Base-by-base conservation (phyloP, 2,113 vertebrate species). In the Mirza zaza region DNA sequence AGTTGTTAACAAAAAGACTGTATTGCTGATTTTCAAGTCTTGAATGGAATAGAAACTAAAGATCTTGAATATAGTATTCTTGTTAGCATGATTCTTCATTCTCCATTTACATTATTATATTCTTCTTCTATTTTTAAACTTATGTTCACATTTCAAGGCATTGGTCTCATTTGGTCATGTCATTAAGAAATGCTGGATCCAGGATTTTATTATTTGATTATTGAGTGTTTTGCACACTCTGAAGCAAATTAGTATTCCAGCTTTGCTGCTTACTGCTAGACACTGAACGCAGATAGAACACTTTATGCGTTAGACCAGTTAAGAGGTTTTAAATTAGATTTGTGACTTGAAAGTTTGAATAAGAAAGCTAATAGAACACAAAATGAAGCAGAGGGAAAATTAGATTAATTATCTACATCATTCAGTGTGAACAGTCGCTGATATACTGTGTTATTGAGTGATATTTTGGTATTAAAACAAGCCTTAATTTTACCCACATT, bases 321-420 rank as follows among this genome's bases (percentile, higher is more conserved):
- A 98, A 98, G 98, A 97, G 97, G 97, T 98, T 98, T 98, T 98
- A 98, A 99, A 99, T 99, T 98, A 98, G 98, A 99, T 99, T 98
- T 99, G 98, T 98, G 98, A 98, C 98, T 98, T 98, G 98, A 98
- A 98, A 98, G 98, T 98, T 98, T 98, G 98, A 99, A 98, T 98
- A 99, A 99, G 98, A 98, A 99, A 98, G 98, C 97, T 98, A 99
- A 99, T 98, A 98, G 98, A 98, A 99, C 95, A 98, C 97, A 99
- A 98, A 99, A 98, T 97, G 96, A 99, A 98, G 98, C 97, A 98
- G 92, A 87, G 84, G 97, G 97, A 98, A 98, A 98, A 98, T 98
- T 97, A 98, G 98, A 98, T 99, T 99, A 99, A 99, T 99, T 98
- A 98, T 98, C 97, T 98, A 94, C 95, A 98, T 98, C 92, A 98